These are phyloP conservation scores for Pleuronectes platessa DNA, from an alignment of 2,113 vertebrate genomes.

Conservation along the genomic window DNA sequence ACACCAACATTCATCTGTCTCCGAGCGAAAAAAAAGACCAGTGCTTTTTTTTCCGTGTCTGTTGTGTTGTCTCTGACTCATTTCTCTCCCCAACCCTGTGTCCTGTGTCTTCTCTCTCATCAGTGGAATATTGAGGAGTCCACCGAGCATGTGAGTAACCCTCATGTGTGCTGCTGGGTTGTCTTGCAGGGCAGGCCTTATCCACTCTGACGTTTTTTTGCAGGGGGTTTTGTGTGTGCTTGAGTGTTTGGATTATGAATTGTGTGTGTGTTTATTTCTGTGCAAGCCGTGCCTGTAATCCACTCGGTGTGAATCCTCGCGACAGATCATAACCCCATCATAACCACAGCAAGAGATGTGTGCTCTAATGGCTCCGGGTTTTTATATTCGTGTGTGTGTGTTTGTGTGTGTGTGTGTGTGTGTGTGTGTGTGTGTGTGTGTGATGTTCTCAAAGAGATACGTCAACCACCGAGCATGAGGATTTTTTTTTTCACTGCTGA, in stretches of 20 bases:
- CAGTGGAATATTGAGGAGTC: slow-evolving; percentile 97
- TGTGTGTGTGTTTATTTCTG: slow-evolving; percentile 33
- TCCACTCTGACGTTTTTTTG: slow-evolving; percentile 51
- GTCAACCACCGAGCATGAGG: slow-evolving; percentile 38
- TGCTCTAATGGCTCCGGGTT: slow-evolving; percentile 35
- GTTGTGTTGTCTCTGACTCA: slow-evolving; percentile 80
- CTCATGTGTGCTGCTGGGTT: slow-evolving; percentile 85
- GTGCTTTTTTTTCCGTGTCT: slow-evolving; percentile 71
- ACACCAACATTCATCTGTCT: slow-evolving; percentile 80
- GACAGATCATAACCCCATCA: slow-evolving; percentile 53
- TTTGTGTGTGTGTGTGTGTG: not conserved
- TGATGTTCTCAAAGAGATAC: slow-evolving; percentile 12
- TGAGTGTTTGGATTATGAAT: slow-evolving; percentile 48
- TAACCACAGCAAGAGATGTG: slow-evolving; percentile 53
- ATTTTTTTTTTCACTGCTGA: slow-evolving; percentile 15
- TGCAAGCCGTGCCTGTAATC: slow-evolving; percentile 45
- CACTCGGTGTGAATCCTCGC: slow-evolving; percentile 41
- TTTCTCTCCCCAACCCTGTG: slow-evolving; percentile 71
- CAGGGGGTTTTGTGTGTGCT: slow-evolving; percentile 73
- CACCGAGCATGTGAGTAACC: slow-evolving; percentile 97
- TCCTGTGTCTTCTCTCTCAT: slow-evolving; percentile 84
- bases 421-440: slow-evolving; percentile 5
- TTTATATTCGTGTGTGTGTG: slow-evolving; percentile 18
- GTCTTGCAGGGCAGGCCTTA: slow-evolving; percentile 68
- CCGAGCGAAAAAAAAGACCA: slow-evolving; percentile 74